A percentile compares a stretch with the other conserved stretches of the same genome.
Conservation (phyloP, 2,888 invertebrate genomes). For the Saturnia japonica region DNA sequence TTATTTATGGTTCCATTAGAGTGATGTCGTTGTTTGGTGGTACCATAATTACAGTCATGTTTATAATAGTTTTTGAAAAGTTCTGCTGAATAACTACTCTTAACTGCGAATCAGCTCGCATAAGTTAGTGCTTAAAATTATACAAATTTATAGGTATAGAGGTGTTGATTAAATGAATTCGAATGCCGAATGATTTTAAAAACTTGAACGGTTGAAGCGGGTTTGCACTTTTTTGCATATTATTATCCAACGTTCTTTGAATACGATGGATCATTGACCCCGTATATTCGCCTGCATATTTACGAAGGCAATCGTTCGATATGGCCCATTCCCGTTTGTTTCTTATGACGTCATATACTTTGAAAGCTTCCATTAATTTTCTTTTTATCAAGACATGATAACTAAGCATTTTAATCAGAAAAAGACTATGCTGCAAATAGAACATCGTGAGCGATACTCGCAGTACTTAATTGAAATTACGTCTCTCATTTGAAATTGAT, state of each 20-base stretch:
- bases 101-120: no score
- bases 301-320: conserved; percentile 27
- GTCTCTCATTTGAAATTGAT: no score
- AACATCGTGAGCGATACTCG: no score
- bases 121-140: not conserved
- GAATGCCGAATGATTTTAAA: not conserved
- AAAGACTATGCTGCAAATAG: no score
- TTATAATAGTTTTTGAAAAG: no score
- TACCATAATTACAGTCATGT: no score
- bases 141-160: not conserved
- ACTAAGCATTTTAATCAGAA: not conserved
- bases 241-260: conserved; percentile 21
- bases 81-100: no score
- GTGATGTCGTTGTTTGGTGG: no score
- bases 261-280: conserved; percentile 28
- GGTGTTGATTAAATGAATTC: not conserved
- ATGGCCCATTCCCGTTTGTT: conserved; percentile 24
- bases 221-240: conserved; percentile 21
- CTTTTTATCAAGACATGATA: not conserved
- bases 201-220: not conserved
- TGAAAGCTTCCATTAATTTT: conserved; percentile 1
- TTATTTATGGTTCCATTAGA: no score
- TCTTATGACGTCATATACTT: conserved; percentile 31
- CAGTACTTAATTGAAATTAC: no score
- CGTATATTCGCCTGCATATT: conserved; percentile 30